Evolutionary conservation across 2,113 vertebrate species (phyloP), one percentile per base, ranked within the genome.

Genomic region (Cacatua alba): DNA sequence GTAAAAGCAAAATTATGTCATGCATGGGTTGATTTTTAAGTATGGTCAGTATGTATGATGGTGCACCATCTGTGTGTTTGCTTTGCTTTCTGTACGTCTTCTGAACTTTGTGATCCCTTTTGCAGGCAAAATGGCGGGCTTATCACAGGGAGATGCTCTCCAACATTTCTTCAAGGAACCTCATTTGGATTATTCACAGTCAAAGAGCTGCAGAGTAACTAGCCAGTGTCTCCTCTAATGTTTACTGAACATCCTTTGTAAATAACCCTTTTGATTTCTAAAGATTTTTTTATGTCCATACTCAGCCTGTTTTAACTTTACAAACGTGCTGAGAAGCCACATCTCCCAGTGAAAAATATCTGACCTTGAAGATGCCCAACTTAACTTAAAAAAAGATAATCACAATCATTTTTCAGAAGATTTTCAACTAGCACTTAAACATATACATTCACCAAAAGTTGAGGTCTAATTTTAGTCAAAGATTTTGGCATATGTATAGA

Each of bases 381-480:
- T 74, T 83, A 8, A 65, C 39, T 13, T 39, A 39, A 39, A 39
- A 72, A 41, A 20, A 71, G 63, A 25, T 10, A 10, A 79, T 6
- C n/a, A 53, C n/a, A 79, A 49, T 60, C 25, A 6, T 69, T 29
- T 65, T 93, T 55, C 16, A 37, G 31, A 46, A 7, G 13, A 49
- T 55, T 92, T 90, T 79, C 62, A 86, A 18, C 25, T 26, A 24
- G 8, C 23, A 63, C 31, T 82, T 35, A n/a, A 48, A 37, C 4
- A 17, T 37, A 7, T 43, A 39, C 51, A 67, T 52, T 59, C 63
- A 53, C 7, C 6, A 33, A 70, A 84, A 65, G 19, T 21, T 71
- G 46, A 85, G 76, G n/a, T 53, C n/a, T 87, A n/a, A 65, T 80
- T 83, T 90, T 89, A 62, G 9, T 67, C 51, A 35, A 65, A 76